These are phyloP conservation scores for Diuraphis noxia DNA, from an alignment of 1,140 invertebrate species.

Conservation along the genomic window DNA sequence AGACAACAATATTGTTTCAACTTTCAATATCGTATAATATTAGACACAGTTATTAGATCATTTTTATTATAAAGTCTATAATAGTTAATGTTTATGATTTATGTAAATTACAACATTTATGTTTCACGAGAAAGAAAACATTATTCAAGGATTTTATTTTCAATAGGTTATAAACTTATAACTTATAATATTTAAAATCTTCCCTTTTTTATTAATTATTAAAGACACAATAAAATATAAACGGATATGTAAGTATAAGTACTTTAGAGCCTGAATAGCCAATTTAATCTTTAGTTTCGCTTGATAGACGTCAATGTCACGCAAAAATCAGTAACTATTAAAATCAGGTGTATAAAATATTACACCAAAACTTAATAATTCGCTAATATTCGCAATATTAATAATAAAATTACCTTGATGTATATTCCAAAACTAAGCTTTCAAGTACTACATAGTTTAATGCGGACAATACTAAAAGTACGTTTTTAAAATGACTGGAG, in stretches of 20 bases:
- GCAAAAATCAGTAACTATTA: slow-evolving; percentile 22
- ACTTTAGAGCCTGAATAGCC: not conserved
- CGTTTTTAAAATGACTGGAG: not conserved
- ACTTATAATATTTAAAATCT: not conserved
- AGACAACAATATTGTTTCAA: not conserved
- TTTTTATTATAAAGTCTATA: not conserved
- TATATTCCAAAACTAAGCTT: not conserved
- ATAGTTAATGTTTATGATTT: not conserved
- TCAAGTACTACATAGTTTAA: not conserved
- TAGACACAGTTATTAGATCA: not conserved
- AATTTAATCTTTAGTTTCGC: not conserved
- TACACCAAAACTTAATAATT: not conserved
- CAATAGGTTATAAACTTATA: not conserved
- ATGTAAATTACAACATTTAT: not conserved
- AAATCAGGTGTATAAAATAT: slow-evolving; percentile 17
- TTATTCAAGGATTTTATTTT: not conserved
- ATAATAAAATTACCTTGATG: not conserved
- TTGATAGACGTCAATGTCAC: slow-evolving; percentile 31
- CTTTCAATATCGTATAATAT: not conserved
- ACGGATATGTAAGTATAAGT: not conserved
- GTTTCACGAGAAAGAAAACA: not conserved
- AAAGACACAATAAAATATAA: slow-evolving; percentile 8
- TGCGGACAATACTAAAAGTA: not conserved
- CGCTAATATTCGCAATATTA: not conserved
- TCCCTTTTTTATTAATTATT: not conserved